Evolutionary conservation across 2,888 invertebrate genomes (phyloP).

Genomic region (Pterostichus niger): DNA sequence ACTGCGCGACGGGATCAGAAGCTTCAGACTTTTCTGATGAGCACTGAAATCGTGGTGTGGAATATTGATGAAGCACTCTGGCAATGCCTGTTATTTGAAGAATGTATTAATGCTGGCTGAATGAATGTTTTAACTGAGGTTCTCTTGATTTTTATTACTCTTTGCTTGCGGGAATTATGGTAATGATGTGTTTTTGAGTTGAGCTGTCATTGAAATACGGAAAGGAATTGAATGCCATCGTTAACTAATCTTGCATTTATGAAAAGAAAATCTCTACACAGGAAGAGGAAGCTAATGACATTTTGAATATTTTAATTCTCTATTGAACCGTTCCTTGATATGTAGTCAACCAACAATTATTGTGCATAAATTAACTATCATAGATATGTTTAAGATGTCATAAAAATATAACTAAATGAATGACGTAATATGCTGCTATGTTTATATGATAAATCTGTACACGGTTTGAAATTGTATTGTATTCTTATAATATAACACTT

Average conservation of each 20-base stretch:
- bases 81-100: conserved; percentile 1
- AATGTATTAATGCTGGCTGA: conserved; percentile 16
- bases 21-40: conserved; percentile 20
- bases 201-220: background rate
- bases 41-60: conserved; percentile 9
- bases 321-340: background rate
- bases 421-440: too few relatives aligned
- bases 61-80: conserved; percentile 42
- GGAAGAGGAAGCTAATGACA: too few relatives aligned
- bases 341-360: too few relatives aligned
- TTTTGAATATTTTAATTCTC: background rate
- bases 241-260: too few relatives aligned
- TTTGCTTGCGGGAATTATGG: conserved; percentile 7
- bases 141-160: background rate
- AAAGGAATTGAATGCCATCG: background rate
- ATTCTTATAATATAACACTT: too few relatives aligned
- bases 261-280: too few relatives aligned
- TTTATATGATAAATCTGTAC: too few relatives aligned
- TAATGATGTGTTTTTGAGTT: conserved; percentile 6
- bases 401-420: too few relatives aligned
- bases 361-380: too few relatives aligned
- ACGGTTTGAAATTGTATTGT: too few relatives aligned
- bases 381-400: too few relatives aligned
- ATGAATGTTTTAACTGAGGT: conserved; percentile 26
- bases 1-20: background rate